Evolutionary conservation across 1,140 invertebrate genomes (phyloP).

Genomic region (Atta texana): DNA sequence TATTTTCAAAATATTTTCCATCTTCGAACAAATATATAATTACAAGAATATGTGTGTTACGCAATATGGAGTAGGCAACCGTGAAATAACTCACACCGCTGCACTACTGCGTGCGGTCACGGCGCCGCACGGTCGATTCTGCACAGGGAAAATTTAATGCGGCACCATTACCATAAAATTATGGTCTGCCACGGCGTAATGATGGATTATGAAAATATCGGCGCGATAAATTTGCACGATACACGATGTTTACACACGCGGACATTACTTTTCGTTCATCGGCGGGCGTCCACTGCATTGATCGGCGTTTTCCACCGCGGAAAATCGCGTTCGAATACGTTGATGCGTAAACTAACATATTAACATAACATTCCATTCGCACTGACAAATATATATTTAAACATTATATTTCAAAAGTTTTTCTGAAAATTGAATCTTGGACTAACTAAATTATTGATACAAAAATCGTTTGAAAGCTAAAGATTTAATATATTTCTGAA

Average conservation of each 20-base stretch:
- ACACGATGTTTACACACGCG: conserved; percentile 53
- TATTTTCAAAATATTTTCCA: background rate
- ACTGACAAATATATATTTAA: background rate
- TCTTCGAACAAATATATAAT: background rate
- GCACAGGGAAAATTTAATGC: conserved; percentile 58
- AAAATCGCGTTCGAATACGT: background rate
- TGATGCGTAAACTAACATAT: background rate
- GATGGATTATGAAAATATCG: conserved; percentile 64
- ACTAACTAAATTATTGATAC: background rate
- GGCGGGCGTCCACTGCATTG: background rate
- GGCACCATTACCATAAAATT: conserved; percentile 62
- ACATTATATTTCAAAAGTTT: background rate
- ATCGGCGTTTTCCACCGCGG: conserved; percentile 30
- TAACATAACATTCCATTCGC: background rate
- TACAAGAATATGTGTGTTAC: background rate
- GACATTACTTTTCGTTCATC: conserved; percentile 44
- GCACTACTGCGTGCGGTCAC: conserved; percentile 16
- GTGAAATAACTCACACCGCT: conserved; percentile 47
- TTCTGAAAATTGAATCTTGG: background rate
- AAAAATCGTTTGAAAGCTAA: background rate
- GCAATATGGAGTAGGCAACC: conserved; percentile 2
- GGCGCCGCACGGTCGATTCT: conserved; percentile 50
- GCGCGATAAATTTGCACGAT: conserved; percentile 51
- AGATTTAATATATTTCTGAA: background rate
- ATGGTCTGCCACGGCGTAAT: conserved; percentile 57